Evolutionary conservation across 2,797 vertebrate species (phyloP), one percentile per base, ranked within the genome.

Genomic region (Acipenser ruthenus): DNA sequence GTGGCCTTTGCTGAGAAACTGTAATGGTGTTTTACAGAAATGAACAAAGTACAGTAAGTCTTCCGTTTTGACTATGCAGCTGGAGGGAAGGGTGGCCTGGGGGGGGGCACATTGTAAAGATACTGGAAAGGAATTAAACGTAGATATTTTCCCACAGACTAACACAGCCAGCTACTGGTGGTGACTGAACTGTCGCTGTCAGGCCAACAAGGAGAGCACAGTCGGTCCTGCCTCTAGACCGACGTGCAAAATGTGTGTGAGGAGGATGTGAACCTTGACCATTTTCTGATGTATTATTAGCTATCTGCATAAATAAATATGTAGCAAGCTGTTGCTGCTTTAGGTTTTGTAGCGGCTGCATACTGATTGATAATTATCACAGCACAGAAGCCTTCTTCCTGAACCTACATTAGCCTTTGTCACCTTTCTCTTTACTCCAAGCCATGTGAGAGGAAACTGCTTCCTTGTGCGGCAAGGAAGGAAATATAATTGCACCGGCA

Each of bases 51-150:
- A 37, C 23, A 37, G 23, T 37, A 37, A 58, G n/a, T 65, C 69
- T 67, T 76, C 62, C 75, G 74, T 75, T 73, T 65, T 72, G 67
- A 74, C 66, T 71, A 55, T 10, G 59, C 72, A 74, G 70, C 73
- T 65, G 60, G 60, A 70, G 70, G 67, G 50, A 2, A 6, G 12
- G 9, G 13, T 50, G 37, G 49, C 13, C 4, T 60, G 47, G 52
- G 51, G 65, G 67, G 63, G 68, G 53, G 73, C 68, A 71, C 67
- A 68, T 48, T 52, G 68, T 8, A 52, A 64, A 53, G 60, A 51
- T 62, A 6, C 11, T 53, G 12, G n/a, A 58, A 58, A 58, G 55
- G 55, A 15, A 58, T 58, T 58, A 58, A 58, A 2, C 55, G 11
- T 58, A 6, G 6, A 10, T 58, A 13, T 4, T 58, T 9, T 58